A percentile compares a stretch with the other conserved stretches of the same genome.
phyloP scores from a whole-genome alignment of 2,888 invertebrate species.

The Beris morrisii region DNA sequence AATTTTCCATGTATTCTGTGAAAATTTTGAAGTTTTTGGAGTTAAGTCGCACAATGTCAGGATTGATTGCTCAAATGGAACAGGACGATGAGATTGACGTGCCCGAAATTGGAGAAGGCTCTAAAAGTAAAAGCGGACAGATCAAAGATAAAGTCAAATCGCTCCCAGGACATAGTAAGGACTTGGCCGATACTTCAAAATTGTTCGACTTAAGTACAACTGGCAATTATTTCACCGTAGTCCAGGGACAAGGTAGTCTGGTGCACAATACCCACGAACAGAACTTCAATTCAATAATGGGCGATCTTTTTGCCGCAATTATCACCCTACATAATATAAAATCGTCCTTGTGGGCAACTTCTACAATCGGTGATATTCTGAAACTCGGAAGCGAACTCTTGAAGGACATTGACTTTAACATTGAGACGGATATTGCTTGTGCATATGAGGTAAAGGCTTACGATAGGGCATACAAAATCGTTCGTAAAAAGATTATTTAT shows the following conservation, averaged over 20 bases:
- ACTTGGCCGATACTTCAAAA: background rate
- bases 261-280: constrained; percentile 51
- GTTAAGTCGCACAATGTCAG: background rate
- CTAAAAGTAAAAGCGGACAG: background rate
- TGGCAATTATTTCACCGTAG: background rate
- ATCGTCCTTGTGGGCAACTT: constrained; percentile 53
- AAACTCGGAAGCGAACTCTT: constrained; percentile 51
- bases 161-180: background rate
- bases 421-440: constrained; percentile 31
- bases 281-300: constrained; percentile 49
- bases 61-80: constrained; percentile 14
- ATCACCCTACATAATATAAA: constrained; percentile 52
- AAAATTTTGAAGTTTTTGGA: constrained; percentile 21
- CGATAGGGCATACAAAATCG: constrained; percentile 32
- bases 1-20: constrained; percentile 13
- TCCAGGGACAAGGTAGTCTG: constrained; percentile 48
- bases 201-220: background rate
- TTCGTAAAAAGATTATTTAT: constrained; percentile 45
- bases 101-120: background rate
- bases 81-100: background rate
- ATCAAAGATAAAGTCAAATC: background rate
- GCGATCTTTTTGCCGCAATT: constrained; percentile 53
- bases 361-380: constrained; percentile 51
- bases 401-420: constrained; percentile 37
- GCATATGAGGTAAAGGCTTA: constrained; percentile 22